phyloP scores from a whole-genome alignment of 1,140 invertebrate species.

The Aphis gossypii region DNA sequence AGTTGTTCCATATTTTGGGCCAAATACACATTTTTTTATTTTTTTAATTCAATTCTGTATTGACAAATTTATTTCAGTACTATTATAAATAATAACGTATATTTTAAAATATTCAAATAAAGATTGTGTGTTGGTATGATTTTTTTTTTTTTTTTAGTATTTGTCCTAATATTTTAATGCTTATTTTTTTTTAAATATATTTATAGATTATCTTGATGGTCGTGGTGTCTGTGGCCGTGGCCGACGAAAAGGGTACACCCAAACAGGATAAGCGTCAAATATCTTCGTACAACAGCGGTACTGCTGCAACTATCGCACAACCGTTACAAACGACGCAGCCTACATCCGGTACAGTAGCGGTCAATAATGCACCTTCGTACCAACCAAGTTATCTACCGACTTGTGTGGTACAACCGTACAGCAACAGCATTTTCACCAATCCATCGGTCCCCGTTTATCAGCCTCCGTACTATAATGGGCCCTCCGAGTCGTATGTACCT shows the following conservation, averaged over 20 bases:
- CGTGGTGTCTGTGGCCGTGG: background rate
- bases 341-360: background rate
- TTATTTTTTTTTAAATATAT: background rate
- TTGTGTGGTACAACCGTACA: conserved; percentile 22
- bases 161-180: background rate
- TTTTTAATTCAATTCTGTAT: background rate
- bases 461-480: background rate
- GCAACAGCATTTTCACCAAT: background rate
- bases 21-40: background rate
- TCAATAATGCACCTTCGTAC: background rate
- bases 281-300: background rate
- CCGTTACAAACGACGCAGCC: background rate
- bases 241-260: background rate
- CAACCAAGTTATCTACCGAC: conserved; percentile 25
- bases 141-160: background rate
- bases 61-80: background rate
- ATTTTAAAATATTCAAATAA: background rate
- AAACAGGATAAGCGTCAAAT: conserved; percentile 27
- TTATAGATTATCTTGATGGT: background rate
- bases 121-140: background rate
- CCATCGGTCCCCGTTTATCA: background rate
- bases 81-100: too few species aligned
- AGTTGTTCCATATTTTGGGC: background rate
- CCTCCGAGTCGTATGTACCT: background rate
- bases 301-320: background rate